These are phyloP conservation scores for Axea sp. DNA, from an alignment of 2,888 invertebrate genomes.

Conservation along the genomic window DNA sequence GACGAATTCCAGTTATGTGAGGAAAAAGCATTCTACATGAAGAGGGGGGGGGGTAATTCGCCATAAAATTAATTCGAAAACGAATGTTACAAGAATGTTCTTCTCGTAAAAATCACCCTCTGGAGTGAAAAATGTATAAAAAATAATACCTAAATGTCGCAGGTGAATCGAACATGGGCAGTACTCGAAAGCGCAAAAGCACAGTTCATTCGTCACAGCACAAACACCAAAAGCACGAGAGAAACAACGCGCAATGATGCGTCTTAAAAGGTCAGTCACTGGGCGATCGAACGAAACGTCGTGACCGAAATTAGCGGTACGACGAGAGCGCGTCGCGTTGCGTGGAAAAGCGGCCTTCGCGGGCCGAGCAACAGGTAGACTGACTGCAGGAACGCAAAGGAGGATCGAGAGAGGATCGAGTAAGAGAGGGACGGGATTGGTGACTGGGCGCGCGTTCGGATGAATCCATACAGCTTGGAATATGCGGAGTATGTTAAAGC, in stretches of 20 bases:
- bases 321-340: slow-evolving; percentile 1
- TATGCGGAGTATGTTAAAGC: slow-evolving; percentile 54
- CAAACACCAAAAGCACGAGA: no score
- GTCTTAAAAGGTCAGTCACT: neutral
- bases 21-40: no score
- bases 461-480: slow-evolving; percentile 45
- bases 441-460: slow-evolving; percentile 51
- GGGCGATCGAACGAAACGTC: neutral
- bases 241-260: neutral
- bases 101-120: no score
- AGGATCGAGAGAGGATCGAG: slow-evolving; percentile 21
- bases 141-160: no score
- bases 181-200: no score
- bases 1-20: no score
- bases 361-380: slow-evolving; percentile 74
- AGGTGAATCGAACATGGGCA: no score
- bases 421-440: slow-evolving; percentile 38
- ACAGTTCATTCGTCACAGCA: no score
- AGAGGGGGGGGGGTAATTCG: no score
- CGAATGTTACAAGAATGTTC: no score
- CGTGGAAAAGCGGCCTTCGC: slow-evolving; percentile 60
- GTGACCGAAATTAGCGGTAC: neutral
- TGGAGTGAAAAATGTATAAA: no score
- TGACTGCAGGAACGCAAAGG: slow-evolving; percentile 42
- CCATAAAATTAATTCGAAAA: no score